Conservation (phyloP, 2,797 vertebrate genomes). For the Coregonus ussuriensis region DNA sequence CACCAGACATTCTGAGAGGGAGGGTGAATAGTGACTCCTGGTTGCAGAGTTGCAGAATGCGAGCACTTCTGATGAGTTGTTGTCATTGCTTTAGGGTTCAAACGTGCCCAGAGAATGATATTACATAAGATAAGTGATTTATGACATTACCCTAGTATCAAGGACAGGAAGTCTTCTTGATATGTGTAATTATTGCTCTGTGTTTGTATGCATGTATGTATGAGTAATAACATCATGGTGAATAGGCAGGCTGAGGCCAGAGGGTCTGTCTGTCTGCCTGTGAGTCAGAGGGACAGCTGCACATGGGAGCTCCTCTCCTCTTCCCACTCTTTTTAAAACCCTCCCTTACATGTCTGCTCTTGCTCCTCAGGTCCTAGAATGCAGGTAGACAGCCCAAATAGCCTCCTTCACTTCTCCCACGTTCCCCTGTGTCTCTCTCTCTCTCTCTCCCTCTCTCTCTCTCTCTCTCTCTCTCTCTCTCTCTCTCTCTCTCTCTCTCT, state of each 20-base stretch:
- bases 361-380: constrained; percentile 51
- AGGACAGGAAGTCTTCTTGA: neutral
- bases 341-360: constrained; percentile 60
- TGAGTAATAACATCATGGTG: neutral
- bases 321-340: constrained; percentile 34
- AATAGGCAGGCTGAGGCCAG: neutral
- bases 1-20: neutral
- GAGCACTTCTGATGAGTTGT: neutral
- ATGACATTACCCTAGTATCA: neutral
- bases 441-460: neutral
- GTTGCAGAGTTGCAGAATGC: neutral
- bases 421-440: neutral
- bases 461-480: neutral
- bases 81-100: neutral
- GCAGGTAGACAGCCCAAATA: constrained; percentile 45
- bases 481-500: neutral
- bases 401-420: constrained; percentile 11
- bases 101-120: neutral
- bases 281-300: constrained; percentile 26
- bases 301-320: constrained; percentile 23
- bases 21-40: neutral
- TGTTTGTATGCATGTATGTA: neutral
- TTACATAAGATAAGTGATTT: neutral
- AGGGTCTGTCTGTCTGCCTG: neutral
- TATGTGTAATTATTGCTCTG: neutral